These are phyloP conservation scores for Corticium candelabrum DNA, from an alignment of 37 sponge, comb jelly and placozoan species.

Conservation along the genomic window DNA sequence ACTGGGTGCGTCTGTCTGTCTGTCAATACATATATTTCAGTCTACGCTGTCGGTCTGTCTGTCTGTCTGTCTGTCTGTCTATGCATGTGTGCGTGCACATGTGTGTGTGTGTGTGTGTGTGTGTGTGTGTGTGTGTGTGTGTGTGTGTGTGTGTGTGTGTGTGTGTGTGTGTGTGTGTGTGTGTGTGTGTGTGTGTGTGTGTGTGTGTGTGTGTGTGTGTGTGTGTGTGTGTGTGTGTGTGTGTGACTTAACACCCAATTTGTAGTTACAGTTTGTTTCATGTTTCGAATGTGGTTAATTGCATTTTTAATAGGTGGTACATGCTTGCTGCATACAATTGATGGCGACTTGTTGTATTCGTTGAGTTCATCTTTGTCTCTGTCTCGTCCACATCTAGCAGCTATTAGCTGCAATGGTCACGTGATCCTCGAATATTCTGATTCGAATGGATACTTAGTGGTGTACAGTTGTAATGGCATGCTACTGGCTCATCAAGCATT, in stretches of 20 bases:
- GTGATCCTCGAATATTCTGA: constrained; percentile 65
- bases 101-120: neutral
- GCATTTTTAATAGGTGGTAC: neutral
- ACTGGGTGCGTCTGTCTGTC: too few species aligned
- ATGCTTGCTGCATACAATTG: constrained; percentile 8
- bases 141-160: neutral
- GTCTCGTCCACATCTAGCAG: constrained; percentile 34
- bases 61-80: neutral
- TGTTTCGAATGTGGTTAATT: too few species aligned
- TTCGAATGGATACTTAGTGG: constrained; percentile 53
- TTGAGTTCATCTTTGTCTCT: constrained; percentile 19
- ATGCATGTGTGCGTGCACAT: neutral
- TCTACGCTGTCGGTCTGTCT: too few species aligned
- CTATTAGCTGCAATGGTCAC: constrained; percentile 33
- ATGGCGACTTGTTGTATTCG: constrained; percentile 55
- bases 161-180: neutral
- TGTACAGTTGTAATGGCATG: constrained; percentile 62
- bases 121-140: neutral
- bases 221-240: too few species aligned
- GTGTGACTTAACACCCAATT: too few species aligned
- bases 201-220: too few species aligned
- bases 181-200: too few species aligned
- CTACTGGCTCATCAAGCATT: constrained; percentile 28
- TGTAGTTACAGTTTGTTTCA: too few species aligned
- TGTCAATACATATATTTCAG: too few species aligned